Conservation (phyloP, 92 coral and sea anemone species). For the Ricordea florida region DNA sequence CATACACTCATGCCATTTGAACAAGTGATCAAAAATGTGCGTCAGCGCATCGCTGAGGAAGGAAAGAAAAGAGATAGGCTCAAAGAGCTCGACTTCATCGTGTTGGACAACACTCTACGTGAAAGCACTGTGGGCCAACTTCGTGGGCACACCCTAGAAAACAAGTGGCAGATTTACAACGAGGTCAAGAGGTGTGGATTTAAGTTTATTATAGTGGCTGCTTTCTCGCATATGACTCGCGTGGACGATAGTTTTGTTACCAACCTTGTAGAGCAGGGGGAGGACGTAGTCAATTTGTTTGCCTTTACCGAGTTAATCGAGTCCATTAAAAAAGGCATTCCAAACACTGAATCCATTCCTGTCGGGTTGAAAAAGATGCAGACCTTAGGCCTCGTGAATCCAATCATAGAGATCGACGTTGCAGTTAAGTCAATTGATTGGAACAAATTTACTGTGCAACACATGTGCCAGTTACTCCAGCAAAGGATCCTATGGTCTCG, state of each 20-base stretch:
- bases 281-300: constrained; percentile 49
- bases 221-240: constrained; percentile 68
- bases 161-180: constrained; percentile 59
- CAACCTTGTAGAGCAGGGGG: constrained; percentile 41
- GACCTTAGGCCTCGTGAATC: constrained; percentile 19
- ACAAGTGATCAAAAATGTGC: too few species aligned
- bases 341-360: constrained; percentile 33
- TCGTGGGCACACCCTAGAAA: constrained; percentile 49
- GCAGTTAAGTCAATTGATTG: constrained; percentile 30
- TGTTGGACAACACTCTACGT: constrained; percentile 42
- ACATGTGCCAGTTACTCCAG: constrained; percentile 37
- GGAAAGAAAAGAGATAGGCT: not conserved
- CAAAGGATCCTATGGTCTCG: constrained; percentile 58
- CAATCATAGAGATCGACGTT: constrained; percentile 51
- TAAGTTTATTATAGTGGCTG: constrained; percentile 55
- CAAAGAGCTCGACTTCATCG: constrained; percentile 7
- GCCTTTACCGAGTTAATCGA: constrained; percentile 66
- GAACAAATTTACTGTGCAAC: constrained; percentile 19
- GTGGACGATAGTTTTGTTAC: constrained; percentile 55
- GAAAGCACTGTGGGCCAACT: constrained; percentile 31
- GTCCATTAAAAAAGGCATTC: constrained; percentile 36
- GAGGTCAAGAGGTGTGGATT: constrained; percentile 50
- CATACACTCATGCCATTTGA: too few species aligned
- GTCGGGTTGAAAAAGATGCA: constrained; percentile 28
- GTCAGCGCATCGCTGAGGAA: too few species aligned